These are phyloP conservation scores for Tineola bisselliella DNA, from an alignment of 2,888 invertebrate genomes.

Conservation along the genomic window DNA sequence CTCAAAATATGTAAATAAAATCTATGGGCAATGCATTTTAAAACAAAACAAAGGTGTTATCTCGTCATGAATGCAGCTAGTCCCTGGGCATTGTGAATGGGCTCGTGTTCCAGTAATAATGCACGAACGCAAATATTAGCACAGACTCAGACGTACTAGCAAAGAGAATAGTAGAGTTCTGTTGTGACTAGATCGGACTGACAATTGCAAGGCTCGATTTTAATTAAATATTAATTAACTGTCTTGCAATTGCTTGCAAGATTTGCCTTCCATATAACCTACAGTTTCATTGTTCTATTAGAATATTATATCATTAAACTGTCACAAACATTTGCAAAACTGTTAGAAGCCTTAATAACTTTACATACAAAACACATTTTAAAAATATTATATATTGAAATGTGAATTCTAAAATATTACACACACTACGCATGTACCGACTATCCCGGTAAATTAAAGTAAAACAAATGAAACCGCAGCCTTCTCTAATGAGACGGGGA, in stretches of 20 bases:
- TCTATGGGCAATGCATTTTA: not conserved
- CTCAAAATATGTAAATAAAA: not conserved
- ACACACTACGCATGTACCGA: not conserved
- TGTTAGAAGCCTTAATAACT: too few relatives aligned
- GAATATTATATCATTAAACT: too few relatives aligned
- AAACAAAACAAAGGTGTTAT: conserved; percentile 11
- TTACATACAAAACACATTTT: not conserved
- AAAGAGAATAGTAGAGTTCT: conserved; percentile 5
- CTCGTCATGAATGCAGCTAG: conserved; percentile 10
- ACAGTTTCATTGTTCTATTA: too few relatives aligned
- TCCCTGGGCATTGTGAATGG: conserved; percentile 41
- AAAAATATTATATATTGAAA: not conserved
- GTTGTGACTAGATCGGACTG: not conserved
- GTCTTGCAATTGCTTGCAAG: not conserved
- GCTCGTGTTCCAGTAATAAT: conserved; percentile 46
- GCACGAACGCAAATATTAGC: conserved; percentile 60
- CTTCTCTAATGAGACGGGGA: conserved; percentile 41
- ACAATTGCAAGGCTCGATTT: not conserved
- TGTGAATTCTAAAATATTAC: not conserved
- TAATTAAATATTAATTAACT: not conserved
- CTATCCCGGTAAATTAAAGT: conserved; percentile 15
- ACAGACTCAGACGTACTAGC: conserved; percentile 35
- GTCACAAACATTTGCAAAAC: too few relatives aligned
- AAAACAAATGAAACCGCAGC: conserved; percentile 20
- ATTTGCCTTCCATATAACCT: too few relatives aligned